Evolutionary conservation across 1,140 invertebrate genomes (phyloP).

Genomic region (Aphaenogaster ashmeadi): DNA sequence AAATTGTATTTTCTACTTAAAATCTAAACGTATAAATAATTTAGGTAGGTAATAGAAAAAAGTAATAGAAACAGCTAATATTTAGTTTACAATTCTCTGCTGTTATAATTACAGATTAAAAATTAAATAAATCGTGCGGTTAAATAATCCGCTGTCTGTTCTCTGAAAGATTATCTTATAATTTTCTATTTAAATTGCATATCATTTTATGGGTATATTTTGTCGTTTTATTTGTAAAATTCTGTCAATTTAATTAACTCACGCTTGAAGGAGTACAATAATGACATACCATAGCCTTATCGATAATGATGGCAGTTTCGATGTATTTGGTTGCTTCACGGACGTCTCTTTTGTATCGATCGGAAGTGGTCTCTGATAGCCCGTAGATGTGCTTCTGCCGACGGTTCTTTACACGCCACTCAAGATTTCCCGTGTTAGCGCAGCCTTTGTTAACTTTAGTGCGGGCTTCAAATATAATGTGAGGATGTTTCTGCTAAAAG

Average conservation of each 20-base stretch:
- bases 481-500: slow-evolving; percentile 97
- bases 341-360: slow-evolving; percentile 92
- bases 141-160: neutral
- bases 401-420: slow-evolving; percentile 91
- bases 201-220: neutral
- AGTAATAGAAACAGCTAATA: neutral
- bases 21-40: neutral
- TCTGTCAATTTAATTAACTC: neutral
- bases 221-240: neutral
- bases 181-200: neutral
- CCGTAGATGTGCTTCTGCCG: slow-evolving; percentile 90
- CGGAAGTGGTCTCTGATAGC: slow-evolving; percentile 86
- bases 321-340: slow-evolving; percentile 96
- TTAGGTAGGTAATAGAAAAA: neutral
- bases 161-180: neutral
- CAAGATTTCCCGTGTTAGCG: slow-evolving; percentile 93
- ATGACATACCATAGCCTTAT: slow-evolving; percentile 94
- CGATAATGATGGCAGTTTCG: slow-evolving; percentile 96
- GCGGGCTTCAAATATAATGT: slow-evolving; percentile 97
- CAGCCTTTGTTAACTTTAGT: slow-evolving; percentile 95
- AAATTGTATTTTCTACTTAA: neutral
- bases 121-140: neutral
- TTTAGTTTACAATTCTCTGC: neutral
- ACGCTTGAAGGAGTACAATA: neutral
- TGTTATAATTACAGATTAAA: neutral